phyloP scores from a whole-genome alignment of 2,113 vertebrate genomes.

The Antigone vipio region DNA sequence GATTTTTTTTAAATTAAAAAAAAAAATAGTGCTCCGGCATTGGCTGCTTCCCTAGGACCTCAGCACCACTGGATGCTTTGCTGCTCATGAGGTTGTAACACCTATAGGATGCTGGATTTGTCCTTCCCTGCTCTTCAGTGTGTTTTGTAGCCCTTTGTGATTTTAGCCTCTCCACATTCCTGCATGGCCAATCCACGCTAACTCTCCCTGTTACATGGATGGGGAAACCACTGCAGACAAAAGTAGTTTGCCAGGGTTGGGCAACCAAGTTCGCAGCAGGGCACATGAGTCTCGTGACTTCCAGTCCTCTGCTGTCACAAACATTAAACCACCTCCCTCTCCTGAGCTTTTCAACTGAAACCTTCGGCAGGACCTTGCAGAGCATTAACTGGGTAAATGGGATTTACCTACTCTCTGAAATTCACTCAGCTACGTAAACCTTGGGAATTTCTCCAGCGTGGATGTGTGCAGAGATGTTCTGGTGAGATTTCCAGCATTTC shows the following conservation, averaged over 20 bases:
- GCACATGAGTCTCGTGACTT: background rate
- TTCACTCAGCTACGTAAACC: background rate
- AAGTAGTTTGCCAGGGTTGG: background rate
- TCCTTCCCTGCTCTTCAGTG: background rate
- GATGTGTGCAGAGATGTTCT: background rate
- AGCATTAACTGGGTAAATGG: background rate
- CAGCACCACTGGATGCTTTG: background rate
- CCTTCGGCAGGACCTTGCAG: background rate
- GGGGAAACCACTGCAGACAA: background rate
- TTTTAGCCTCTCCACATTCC: background rate
- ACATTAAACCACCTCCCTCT: background rate
- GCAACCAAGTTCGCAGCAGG: background rate
- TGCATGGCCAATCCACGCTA: rapidly evolving
- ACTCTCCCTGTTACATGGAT: background rate
- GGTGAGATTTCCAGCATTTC: background rate
- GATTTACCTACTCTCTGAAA: background rate
- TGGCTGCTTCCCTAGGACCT: background rate
- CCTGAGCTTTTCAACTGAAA: background rate
- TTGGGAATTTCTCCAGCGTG: background rate
- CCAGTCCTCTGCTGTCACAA: background rate
- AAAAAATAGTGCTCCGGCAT: background rate
- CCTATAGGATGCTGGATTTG: background rate
- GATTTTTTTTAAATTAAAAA: background rate
- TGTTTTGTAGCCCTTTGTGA: background rate
- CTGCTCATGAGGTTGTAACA: background rate